phyloP scores from a whole-genome alignment of 2,113 vertebrate genomes.

The Dunckerocampus dactyliophorus region DNA sequence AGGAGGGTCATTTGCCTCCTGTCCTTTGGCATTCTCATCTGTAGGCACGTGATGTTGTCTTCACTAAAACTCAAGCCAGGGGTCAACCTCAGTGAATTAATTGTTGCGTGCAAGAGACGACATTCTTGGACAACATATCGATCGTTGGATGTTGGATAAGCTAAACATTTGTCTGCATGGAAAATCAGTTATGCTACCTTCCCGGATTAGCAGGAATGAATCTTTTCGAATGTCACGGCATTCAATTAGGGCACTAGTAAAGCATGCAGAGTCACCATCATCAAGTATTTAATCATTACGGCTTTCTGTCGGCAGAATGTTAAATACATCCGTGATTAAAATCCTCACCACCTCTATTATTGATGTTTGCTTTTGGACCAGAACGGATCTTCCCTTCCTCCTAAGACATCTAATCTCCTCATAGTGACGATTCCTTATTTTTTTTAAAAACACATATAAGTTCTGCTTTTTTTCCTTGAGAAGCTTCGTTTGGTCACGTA shows the following conservation, averaged over 20 bases:
- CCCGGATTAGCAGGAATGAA: conserved; percentile 36
- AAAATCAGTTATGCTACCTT: conserved; percentile 31
- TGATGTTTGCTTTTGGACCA: conserved; percentile 52
- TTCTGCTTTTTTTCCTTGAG: neutral
- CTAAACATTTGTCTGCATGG: conserved; percentile 55
- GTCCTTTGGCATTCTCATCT: conserved; percentile 45
- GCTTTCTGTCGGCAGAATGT: conserved; percentile 40
- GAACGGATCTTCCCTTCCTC: conserved; percentile 33
- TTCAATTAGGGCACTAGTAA: conserved; percentile 27
- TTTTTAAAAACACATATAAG: neutral
- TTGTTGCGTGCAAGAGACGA: conserved; percentile 25
- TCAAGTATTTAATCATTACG: conserved; percentile 29
- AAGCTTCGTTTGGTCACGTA: neutral
- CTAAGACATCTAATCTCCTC: conserved; percentile 41
- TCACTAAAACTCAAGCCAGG: conserved; percentile 61
- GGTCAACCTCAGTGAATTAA: conserved; percentile 65
- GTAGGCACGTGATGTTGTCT: conserved; percentile 46
- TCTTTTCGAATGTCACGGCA: conserved; percentile 5
- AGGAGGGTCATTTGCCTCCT: conserved; percentile 47
- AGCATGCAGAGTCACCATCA: conserved; percentile 28
- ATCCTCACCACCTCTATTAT: conserved; percentile 46
- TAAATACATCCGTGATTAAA: conserved; percentile 55
- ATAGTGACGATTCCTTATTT: conserved; percentile 2
- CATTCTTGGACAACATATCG: conserved; percentile 59
- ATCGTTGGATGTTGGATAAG: conserved; percentile 64